Conservation (phyloP, 2,113 vertebrate genomes). For the Oncorhynchus tshawytscha region DNA sequence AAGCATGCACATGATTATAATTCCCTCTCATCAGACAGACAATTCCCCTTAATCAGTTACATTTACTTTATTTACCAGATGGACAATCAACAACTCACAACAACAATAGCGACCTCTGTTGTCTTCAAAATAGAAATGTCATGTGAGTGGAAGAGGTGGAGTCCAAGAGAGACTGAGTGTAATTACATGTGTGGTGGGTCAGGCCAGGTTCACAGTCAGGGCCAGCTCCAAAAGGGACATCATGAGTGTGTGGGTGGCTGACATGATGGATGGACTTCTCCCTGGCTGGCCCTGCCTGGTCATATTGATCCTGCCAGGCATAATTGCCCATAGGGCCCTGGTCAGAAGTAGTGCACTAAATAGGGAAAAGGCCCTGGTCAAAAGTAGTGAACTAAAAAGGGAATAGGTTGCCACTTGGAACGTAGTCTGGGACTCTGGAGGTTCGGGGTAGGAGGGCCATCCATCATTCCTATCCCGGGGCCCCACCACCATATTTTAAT, state of each 20-base stretch:
- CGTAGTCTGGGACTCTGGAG: constrained; percentile 17
- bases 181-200: constrained; percentile 52
- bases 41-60: not conserved
- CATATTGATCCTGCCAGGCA: constrained; percentile 52
- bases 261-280: constrained; percentile 62
- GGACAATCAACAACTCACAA: not conserved
- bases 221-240: constrained; percentile 39
- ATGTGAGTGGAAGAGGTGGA: constrained; percentile 20
- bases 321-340: constrained; percentile 64
- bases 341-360: constrained; percentile 46
- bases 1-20: not conserved
- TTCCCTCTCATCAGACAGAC: not conserved
- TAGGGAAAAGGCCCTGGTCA: constrained; percentile 47
- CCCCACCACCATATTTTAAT: constrained; percentile 65
- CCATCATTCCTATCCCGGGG: constrained; percentile 37
- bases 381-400: constrained; percentile 45
- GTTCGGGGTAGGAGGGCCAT: no score
- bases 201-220: constrained; percentile 57
- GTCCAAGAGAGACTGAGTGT: constrained; percentile 18
- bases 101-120: not conserved
- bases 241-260: constrained; percentile 27
- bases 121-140: not conserved
- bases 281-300: not conserved
- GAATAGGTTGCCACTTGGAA: not conserved
- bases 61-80: not conserved